Evolutionary conservation across 1,140 invertebrate species (phyloP).

Genomic region (Rhagoletis pomonella): DNA sequence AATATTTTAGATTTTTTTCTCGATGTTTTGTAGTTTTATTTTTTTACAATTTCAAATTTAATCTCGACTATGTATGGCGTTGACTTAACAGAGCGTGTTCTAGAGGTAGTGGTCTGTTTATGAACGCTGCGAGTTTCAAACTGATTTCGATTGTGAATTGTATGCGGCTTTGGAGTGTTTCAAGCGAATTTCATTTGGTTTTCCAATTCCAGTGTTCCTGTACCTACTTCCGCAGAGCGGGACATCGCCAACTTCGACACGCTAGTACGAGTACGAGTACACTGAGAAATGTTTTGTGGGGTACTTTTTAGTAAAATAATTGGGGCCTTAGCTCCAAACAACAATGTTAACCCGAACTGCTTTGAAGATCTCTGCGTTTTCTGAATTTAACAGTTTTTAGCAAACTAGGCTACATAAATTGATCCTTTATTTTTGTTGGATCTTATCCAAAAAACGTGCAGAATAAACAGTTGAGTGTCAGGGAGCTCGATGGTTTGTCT

Average conservation of each 20-base stretch:
- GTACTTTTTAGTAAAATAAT: too few species aligned
- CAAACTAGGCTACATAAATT: background rate
- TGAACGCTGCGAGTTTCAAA: background rate
- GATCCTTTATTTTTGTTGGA: too few species aligned
- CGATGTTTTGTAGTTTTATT: background rate
- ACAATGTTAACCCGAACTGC: background rate
- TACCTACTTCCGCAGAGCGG: background rate
- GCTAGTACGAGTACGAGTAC: background rate
- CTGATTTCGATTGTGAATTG: background rate
- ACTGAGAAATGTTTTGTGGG: background rate
- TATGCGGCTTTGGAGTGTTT: background rate
- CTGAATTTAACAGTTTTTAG: background rate
- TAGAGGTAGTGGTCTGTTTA: background rate
- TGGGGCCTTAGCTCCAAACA: background rate
- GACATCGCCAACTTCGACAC: background rate
- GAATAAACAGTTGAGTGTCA: too few species aligned
- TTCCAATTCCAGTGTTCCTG: background rate
- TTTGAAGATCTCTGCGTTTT: background rate
- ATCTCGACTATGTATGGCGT: background rate
- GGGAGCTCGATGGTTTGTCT: too few species aligned
- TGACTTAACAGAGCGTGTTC: background rate
- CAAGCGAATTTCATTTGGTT: conserved; percentile 27
- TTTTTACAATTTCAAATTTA: background rate
- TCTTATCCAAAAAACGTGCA: too few species aligned
- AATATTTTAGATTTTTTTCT: background rate